Base-by-base conservation (phyloP, 2,113 vertebrate genomes). In the Hemibates koningsi region DNA sequence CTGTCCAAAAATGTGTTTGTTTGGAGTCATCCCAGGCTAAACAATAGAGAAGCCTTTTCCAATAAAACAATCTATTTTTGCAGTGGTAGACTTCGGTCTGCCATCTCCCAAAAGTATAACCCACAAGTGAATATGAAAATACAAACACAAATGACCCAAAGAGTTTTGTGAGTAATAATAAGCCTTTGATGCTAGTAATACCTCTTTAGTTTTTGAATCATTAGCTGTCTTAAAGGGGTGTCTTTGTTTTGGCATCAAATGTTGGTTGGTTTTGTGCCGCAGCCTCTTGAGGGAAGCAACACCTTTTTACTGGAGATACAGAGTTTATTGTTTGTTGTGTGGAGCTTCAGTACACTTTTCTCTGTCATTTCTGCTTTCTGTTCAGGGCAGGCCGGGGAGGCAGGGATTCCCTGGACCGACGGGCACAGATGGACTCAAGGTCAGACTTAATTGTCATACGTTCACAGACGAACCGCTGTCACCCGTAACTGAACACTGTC, bases 381-480 rank as follows among this genome's bases (percentile, higher is more conserved):
- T 97, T 93, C 94, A 99, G 99, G 99, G 99, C 91, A 98, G 97
- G 34, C 96, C 96, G 81, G 99, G 98, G 87, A 96, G 97, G 88
- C 98, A 97, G 86, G 99, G 99, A 71, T 98, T 97, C 95, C 93
- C 97, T 5, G 99, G 99, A 91, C 97, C 92, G 89, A 96, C 96
- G 2, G 99, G 99, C 91, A 95, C 95, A 1, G 97, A 98, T 1
- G 99, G 99, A 89, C 85, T 93, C 56, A 98, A 99, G 98, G 99
- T 99, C 95, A 98, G 95, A 86, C 83, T 84, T 80, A 16, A 71
- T 10, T 68, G 68, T 56, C 56, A 19, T 50, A 71, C 32, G 9
- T 61, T 59, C 61, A 34, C 68, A 13, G 2, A 78, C 6, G 11
- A 88, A 87, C 71, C 57, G 14, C 83, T 89, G 92, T 89, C 89